Conservation (phyloP, 2,797 vertebrate species). For the Fundulus diaphanus region DNA sequence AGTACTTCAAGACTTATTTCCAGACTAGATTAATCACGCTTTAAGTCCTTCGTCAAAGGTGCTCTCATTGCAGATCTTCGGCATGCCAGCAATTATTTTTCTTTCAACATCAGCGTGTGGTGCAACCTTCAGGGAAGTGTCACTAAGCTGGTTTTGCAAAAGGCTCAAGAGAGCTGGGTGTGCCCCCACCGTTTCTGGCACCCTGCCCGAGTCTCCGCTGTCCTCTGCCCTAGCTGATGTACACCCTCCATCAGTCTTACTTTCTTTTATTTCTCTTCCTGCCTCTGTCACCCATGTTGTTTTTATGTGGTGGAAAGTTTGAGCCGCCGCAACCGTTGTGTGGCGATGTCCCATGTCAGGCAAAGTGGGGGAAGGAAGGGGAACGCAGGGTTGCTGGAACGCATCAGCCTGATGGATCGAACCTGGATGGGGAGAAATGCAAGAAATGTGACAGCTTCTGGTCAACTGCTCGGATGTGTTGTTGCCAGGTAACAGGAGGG, state of each 20-base stretch:
- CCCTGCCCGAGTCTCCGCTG: conserved; percentile 39
- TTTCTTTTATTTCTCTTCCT: neutral
- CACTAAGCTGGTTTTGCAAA: conserved; percentile 52
- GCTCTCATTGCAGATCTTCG: neutral
- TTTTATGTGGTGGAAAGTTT: conserved; percentile 70
- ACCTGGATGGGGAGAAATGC: neutral
- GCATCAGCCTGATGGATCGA: neutral
- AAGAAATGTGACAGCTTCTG: conserved; percentile 2
- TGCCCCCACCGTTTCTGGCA: conserved; percentile 50
- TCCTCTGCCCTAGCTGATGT: conserved; percentile 43
- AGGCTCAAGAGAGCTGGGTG: conserved; percentile 60
- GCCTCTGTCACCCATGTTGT: conserved; percentile 24
- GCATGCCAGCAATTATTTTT: neutral
- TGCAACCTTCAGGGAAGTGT: conserved; percentile 64
- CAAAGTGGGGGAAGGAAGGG: neutral
- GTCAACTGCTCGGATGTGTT: conserved; percentile 48
- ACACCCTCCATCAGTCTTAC: neutral
- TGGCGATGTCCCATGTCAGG: conserved; percentile 43
- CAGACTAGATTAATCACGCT: neutral
- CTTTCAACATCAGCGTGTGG: conserved; percentile 56
- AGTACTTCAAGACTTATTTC: neutral
- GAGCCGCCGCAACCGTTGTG: conserved; percentile 25
- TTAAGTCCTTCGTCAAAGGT: neutral
- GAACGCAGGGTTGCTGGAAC: neutral
- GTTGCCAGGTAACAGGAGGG: conserved; percentile 75